phyloP scores from a whole-genome alignment of 2,113 vertebrate species.

The Cariama cristata region DNA sequence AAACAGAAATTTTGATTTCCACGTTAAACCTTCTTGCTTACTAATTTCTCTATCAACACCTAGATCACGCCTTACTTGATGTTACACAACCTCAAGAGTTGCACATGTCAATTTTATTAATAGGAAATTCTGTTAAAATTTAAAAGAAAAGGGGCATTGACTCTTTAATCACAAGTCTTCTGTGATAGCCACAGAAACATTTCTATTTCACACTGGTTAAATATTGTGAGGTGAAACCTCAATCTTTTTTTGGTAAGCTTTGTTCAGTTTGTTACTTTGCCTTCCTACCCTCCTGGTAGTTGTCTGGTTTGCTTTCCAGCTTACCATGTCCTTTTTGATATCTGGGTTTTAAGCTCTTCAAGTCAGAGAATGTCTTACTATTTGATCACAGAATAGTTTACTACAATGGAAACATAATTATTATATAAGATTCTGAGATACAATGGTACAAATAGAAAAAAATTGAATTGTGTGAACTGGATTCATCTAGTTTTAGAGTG shows the following conservation, averaged over 20 bases:
- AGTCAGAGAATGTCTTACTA: neutral
- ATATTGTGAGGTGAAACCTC: neutral
- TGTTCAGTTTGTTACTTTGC: slow-evolving; percentile 20
- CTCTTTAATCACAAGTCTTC: slow-evolving; percentile 22
- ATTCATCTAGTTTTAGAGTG: neutral
- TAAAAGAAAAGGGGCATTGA: neutral
- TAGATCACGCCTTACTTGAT: neutral
- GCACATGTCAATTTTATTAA: neutral
- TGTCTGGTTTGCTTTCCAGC: neutral
- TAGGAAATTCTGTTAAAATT: neutral
- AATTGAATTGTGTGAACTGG: neutral
- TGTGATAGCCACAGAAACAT: neutral
- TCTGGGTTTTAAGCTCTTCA: neutral
- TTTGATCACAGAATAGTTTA: neutral
- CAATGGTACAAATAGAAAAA: neutral
- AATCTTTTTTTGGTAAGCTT: slow-evolving; percentile 1
- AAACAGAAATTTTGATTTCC: neutral
- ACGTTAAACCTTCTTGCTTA: neutral
- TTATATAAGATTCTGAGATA: neutral
- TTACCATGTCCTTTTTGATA: neutral
- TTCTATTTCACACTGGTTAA: slow-evolving; percentile 18
- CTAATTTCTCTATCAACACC: slow-evolving; percentile 3
- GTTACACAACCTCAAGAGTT: neutral
- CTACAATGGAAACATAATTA: neutral
- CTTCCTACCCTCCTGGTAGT: neutral